Percentiles rank a stretch among this genome's conserved stretches.
Evolutionary conservation across 2,113 vertebrate genomes (phyloP).

Genomic region (Heteronetta atricapilla): DNA sequence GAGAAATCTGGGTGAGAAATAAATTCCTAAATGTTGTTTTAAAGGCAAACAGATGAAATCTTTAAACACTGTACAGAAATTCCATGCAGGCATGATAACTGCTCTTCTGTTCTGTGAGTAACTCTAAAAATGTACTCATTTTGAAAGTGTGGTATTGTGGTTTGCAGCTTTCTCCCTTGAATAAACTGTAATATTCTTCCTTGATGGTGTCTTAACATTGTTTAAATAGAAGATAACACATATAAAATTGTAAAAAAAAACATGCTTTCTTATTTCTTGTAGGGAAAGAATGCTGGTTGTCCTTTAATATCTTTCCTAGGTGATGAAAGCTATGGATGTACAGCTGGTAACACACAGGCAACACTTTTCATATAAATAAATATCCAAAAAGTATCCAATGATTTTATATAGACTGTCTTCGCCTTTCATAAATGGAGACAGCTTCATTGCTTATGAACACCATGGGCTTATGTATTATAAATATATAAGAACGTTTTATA

Average conservation of each 20-base stretch:
- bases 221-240: background rate
- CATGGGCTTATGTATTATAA: background rate
- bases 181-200: too few relatives aligned
- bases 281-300: background rate
- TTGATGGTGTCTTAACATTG: background rate
- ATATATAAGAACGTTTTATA: background rate
- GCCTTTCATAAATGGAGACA: slow-evolving; percentile 57
- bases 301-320: background rate
- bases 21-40: background rate
- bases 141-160: background rate
- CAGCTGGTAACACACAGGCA: background rate
- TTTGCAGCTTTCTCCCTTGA: background rate
- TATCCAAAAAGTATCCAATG: slow-evolving; percentile 25
- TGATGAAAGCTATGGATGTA: slow-evolving; percentile 4
- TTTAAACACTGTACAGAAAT: background rate
- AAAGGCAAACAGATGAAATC: background rate
- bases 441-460: slow-evolving; percentile 46
- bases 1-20: background rate
- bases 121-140: background rate
- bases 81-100: background rate
- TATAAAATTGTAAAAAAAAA: background rate
- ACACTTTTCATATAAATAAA: slow-evolving; percentile 30
- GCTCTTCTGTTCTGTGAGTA: background rate
- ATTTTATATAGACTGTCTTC: slow-evolving; percentile 23
- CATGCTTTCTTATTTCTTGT: background rate